phyloP scores from a whole-genome alignment of 2,888 invertebrate genomes.

The Adineta ricciae region DNA sequence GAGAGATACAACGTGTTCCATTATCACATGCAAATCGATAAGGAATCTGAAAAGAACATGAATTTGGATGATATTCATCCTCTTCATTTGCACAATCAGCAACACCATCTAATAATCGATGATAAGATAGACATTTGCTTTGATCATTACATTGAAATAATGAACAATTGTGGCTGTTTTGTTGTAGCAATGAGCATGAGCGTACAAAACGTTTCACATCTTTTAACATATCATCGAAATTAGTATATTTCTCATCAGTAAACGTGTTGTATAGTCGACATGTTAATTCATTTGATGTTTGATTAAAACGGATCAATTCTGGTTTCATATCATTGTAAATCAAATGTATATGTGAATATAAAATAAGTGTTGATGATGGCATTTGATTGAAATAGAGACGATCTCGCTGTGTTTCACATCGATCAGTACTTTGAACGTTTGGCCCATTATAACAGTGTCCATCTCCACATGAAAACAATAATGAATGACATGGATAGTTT shows the following conservation, averaged over 20 bases:
- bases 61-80: not conserved
- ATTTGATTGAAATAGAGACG: not conserved
- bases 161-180: not conserved
- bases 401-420: not conserved
- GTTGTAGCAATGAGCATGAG: not conserved
- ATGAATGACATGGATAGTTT: not conserved
- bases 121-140: not conserved
- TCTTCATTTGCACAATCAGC: not conserved
- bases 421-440: not conserved
- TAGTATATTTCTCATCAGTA: not conserved
- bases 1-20: not conserved
- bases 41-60: not conserved
- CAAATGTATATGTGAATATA: not conserved
- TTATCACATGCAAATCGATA: not conserved
- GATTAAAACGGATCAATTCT: not conserved
- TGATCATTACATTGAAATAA: not conserved
- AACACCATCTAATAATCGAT: not conserved
- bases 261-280: not conserved
- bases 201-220: not conserved
- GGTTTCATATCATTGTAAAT: not conserved
- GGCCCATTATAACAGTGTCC: not conserved
- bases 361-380: not conserved
- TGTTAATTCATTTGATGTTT: not conserved
- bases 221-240: not conserved
- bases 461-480: not conserved